Conservation (phyloP, 2,888 invertebrate genomes). For the Terebella lapidaria region DNA sequence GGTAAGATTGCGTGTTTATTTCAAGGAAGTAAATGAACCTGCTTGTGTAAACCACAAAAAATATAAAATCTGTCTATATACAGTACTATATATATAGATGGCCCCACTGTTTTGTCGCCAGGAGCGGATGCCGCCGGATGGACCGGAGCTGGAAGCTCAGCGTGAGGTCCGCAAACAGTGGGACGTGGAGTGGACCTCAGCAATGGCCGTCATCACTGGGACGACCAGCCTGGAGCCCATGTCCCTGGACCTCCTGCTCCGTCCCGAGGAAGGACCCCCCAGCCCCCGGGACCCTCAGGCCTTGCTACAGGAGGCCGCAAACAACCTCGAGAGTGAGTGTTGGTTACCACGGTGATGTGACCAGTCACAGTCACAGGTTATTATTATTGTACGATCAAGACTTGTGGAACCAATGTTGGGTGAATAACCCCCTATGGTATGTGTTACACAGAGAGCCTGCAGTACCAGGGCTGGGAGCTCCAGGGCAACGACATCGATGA, state of each 20-base stretch:
- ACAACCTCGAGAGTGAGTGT: slow-evolving; percentile 42
- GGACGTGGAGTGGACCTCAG: slow-evolving; percentile 38
- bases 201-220: slow-evolving; percentile 39
- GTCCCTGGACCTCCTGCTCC: slow-evolving; percentile 32
- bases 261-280: neutral
- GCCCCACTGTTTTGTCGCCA: too few relatives aligned
- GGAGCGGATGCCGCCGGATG: slow-evolving; percentile 32
- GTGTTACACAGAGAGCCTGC: slow-evolving; percentile 37
- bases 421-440: too few relatives aligned
- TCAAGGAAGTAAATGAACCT: too few relatives aligned
- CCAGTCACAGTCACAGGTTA: too few relatives aligned
- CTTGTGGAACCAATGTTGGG: too few relatives aligned
- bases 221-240: slow-evolving; percentile 35
- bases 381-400: too few relatives aligned
- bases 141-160: slow-evolving; percentile 42
- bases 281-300: slow-evolving; percentile 25
- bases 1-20: too few relatives aligned
- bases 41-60: too few relatives aligned
- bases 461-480: slow-evolving; percentile 42
- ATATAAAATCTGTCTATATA: too few relatives aligned
- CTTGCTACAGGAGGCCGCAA: slow-evolving; percentile 32
- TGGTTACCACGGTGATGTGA: too few relatives aligned
- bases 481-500: slow-evolving; percentile 49
- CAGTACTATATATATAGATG: too few relatives aligned
- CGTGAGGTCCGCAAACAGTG: slow-evolving; percentile 37